Percentiles rank a stretch among this genome's conserved stretches.
These are phyloP conservation scores for Cyphomyrmex costatus DNA, from an alignment of 1,140 invertebrate genomes.

Conservation along the genomic window DNA sequence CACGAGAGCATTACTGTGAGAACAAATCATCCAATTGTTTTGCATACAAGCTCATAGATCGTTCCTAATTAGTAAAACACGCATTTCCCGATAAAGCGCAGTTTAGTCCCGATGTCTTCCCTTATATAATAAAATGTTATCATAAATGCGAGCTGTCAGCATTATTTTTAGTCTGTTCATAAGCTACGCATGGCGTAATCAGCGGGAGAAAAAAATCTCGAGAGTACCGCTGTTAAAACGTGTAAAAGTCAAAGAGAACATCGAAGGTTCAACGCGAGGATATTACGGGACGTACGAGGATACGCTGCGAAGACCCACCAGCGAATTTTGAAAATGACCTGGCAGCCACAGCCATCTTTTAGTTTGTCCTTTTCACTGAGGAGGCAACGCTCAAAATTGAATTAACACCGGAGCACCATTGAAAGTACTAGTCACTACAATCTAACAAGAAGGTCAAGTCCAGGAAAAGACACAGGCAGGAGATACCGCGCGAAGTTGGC, in stretches of 20 bases:
- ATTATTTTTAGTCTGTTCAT: constrained; percentile 68
- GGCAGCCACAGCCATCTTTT: constrained; percentile 85
- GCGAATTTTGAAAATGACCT: constrained; percentile 84
- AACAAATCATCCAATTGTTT: constrained; percentile 44
- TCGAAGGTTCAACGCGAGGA: not conserved
- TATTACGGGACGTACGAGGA: not conserved
- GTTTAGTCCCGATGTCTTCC: constrained; percentile 29
- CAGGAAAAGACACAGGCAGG: constrained; percentile 73
- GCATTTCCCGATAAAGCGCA: constrained; percentile 13
- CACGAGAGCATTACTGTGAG: not conserved
- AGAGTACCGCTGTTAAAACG: not conserved
- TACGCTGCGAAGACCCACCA: constrained; percentile 75
- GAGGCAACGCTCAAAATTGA: constrained; percentile 70
- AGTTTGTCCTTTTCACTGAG: constrained; percentile 65
- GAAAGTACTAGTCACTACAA: constrained; percentile 78
- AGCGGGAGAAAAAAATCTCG: not conserved
- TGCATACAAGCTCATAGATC: not conserved
- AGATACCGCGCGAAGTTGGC: constrained; percentile 56
- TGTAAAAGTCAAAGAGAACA: not conserved
- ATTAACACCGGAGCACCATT: constrained; percentile 80
- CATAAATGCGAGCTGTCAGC: constrained; percentile 50
- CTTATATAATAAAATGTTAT: constrained; percentile 75
- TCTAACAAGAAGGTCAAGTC: constrained; percentile 74
- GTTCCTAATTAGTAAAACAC: constrained; percentile 14
- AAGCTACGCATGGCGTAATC: not conserved